These are phyloP conservation scores for Cyphomyrmex costatus DNA, from an alignment of 1,140 invertebrate genomes.

Conservation along the genomic window DNA sequence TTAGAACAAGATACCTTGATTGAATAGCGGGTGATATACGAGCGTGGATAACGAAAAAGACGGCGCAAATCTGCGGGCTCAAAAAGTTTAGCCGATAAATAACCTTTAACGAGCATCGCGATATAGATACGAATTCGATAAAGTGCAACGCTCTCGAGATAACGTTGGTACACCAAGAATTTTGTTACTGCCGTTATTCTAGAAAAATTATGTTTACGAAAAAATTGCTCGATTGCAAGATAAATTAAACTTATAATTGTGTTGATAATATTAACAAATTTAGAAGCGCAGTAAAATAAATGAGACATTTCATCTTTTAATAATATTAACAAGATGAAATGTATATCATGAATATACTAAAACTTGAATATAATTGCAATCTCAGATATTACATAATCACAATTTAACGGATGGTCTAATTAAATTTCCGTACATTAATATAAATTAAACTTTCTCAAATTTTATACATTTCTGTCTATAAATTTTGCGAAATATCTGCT, in stretches of 20 bases:
- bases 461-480: not conserved
- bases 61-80: conserved; percentile 56
- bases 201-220: conserved; percentile 27
- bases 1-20: conserved; percentile 83
- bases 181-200: not conserved
- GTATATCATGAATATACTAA: not conserved
- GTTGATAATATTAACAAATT: not conserved
- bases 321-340: not conserved
- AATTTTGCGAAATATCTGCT: conserved; percentile 5
- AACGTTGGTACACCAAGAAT: conserved; percentile 29
- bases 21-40: conserved; percentile 81
- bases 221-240: not conserved
- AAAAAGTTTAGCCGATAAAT: conserved; percentile 74
- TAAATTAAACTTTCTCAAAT: conserved; percentile 7
- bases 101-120: conserved; percentile 74
- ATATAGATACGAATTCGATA: conserved; percentile 46
- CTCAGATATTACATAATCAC: conserved; percentile 6
- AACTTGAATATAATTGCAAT: conserved; percentile 13
- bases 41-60: conserved; percentile 72
- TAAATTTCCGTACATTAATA: conserved; percentile 28
- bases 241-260: not conserved
- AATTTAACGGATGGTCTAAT: not conserved
- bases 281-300: not conserved
- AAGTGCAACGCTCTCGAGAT: conserved; percentile 44
- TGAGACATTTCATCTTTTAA: not conserved